phyloP scores from a whole-genome alignment of 2,888 invertebrate genomes.

The Drosophila dives region DNA sequence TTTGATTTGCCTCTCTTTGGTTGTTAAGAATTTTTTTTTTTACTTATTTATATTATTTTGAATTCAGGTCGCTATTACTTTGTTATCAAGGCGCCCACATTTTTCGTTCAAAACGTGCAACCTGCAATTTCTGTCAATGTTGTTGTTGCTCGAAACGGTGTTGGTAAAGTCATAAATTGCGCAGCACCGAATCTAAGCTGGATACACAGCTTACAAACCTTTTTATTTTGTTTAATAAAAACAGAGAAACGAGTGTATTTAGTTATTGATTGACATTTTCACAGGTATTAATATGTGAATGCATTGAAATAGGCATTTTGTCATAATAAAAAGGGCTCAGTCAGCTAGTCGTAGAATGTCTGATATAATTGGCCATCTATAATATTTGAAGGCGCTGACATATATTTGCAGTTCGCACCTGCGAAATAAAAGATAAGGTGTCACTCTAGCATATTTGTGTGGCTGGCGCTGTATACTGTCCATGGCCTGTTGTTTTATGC shows the following conservation, averaged over 20 bases:
- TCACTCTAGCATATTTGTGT: neutral
- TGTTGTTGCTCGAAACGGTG: constrained; percentile 47
- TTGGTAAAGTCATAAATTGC: constrained; percentile 34
- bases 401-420: neutral
- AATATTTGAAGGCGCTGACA: neutral
- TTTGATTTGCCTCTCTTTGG: constrained; percentile 36
- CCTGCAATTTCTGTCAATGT: constrained; percentile 52
- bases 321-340: neutral
- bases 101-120: constrained; percentile 69
- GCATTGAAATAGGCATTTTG: neutral
- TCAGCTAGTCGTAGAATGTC: neutral
- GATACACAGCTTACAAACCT: constrained; percentile 26
- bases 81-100: constrained; percentile 67
- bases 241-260: neutral
- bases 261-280: neutral
- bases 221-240: neutral
- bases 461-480: constrained; percentile 19
- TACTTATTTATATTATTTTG: constrained; percentile 18
- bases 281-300: neutral
- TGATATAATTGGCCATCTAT: neutral
- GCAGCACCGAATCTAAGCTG: constrained; percentile 24
- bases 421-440: neutral
- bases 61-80: constrained; percentile 44
- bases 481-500: neutral
- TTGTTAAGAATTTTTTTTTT: constrained; percentile 39